Evolutionary conservation across 2,113 vertebrate species (phyloP), one percentile per base, ranked within the genome.

Genomic region (Tor tambroides): DNA sequence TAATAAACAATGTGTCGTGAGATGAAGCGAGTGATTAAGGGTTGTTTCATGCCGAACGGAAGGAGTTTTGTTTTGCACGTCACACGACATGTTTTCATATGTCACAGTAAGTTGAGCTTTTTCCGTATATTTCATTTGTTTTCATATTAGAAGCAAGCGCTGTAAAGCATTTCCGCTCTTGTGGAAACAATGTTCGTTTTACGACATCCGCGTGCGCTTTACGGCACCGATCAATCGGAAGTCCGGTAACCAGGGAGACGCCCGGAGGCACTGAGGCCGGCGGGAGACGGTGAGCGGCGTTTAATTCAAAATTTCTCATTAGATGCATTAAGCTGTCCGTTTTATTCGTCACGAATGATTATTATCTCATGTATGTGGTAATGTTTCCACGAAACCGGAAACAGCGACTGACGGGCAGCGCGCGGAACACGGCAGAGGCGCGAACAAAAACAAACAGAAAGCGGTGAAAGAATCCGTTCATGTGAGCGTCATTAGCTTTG

Each of bases 171-270:
- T 82, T 82, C 61, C 26, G 38, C 26, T 26, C 9, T 19, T 43
- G 38, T 21, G 28, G 14, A 76, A 82, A 43, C 35, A 8, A 54
- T 17, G 26, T 9, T 41, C 5, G 6, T 43, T 87, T 87, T 81
- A 77, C 85, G 85, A 89, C 88, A 87, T 59, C 41, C 21, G 83
- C 4, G 15, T 19, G 19, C 3, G 6, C 28, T 85, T 87, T 83
- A 63, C 83, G 80, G 5, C 86, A 72, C 28, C 0, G 30, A 3
- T 2, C 46, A 26, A 23, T 69, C n/a, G 35, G 69, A 46, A 84
- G 35, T 49, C 14, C 51, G 51, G 87, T 87, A 61, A 84, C 88
- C 38, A 65, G 3, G 85, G 88, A 80, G 49, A 89, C 81, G 54
- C 5, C 49, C 28, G 46, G 19, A n/a, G 67, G 30, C 5, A 28